These are phyloP conservation scores for Amphiura filiformis DNA, from an alignment of 35 echinoderm and acorn worm species.

Conservation along the genomic window DNA sequence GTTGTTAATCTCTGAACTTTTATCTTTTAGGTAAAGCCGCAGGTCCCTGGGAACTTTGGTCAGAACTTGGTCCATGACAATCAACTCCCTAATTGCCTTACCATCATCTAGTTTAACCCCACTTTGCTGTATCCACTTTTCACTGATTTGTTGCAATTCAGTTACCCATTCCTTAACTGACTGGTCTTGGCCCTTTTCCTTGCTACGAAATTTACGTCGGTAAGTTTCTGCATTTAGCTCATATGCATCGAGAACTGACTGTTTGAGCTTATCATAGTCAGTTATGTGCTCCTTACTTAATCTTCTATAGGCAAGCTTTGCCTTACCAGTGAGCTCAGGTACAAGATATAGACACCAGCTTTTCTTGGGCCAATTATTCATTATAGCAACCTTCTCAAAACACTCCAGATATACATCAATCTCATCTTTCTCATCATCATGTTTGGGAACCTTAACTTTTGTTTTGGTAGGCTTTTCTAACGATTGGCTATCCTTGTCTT, in stretches of 20 bases:
- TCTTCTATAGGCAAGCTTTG: conserved; percentile 35
- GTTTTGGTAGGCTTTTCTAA: too few relatives aligned
- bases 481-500: too few relatives aligned
- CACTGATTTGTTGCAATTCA: too few relatives aligned
- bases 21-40: conserved; percentile 53
- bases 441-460: too few relatives aligned
- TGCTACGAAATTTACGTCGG: too few relatives aligned
- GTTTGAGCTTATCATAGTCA: too few relatives aligned
- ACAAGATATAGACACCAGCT: conserved; percentile 51
- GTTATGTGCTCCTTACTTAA: conserved; percentile 25
- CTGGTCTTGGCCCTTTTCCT: too few relatives aligned
- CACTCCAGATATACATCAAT: conserved; percentile 67
- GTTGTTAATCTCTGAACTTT: conserved; percentile 9
- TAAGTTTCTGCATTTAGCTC: conserved; percentile 43
- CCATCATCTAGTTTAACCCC: conserved; percentile 12
- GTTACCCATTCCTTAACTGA: too few relatives aligned
- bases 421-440: conserved; percentile 60
- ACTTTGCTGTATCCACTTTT: conserved; percentile 47
- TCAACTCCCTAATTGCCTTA: conserved; percentile 52
- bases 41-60: conserved; percentile 17
- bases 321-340: conserved; percentile 57
- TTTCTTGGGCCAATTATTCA: conserved; percentile 30
- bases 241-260: too few relatives aligned
- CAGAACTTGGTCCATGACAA: conserved; percentile 54
- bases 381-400: conserved; percentile 55